Evolutionary conservation across 2,797 vertebrate genomes (phyloP).

Genomic region (Philypnodon macrostomus): DNA sequence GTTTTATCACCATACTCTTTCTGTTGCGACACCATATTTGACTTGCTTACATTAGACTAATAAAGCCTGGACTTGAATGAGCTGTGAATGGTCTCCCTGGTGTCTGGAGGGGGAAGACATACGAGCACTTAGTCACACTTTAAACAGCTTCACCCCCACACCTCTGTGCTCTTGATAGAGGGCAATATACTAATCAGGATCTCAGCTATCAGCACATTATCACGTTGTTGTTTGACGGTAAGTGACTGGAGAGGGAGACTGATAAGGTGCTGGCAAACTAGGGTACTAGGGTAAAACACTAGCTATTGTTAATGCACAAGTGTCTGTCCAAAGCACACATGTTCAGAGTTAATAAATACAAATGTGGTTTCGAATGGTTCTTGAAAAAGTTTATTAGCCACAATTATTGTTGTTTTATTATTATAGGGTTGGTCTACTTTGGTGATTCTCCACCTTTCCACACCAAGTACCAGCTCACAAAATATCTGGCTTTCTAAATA

Average conservation of each 20-base stretch:
- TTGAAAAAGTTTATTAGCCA: too few species aligned
- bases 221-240: conserved; percentile 59
- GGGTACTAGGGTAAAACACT: conserved; percentile 15
- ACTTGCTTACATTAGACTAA: conserved; percentile 44
- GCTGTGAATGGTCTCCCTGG: conserved; percentile 32
- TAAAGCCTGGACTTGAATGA: conserved; percentile 36
- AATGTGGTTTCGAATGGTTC: too few species aligned
- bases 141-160: conserved; percentile 37
- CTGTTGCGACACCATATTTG: conserved; percentile 41
- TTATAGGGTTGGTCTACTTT: too few species aligned
- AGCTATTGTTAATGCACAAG: too few species aligned
- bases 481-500: too few species aligned
- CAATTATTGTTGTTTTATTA: too few species aligned
- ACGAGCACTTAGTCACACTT: conserved; percentile 50
- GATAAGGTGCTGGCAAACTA: conserved; percentile 49
- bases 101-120: conserved; percentile 10
- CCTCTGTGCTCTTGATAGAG: conserved; percentile 56
- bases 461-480: too few species aligned
- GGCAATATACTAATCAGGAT: conserved; percentile 68
- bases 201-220: conserved; percentile 58
- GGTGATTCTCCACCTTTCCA: too few species aligned
- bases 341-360: not conserved
- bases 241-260: conserved; percentile 52
- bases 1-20: conserved; percentile 21
- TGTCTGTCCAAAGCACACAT: too few species aligned